Base-by-base conservation (phyloP, 2,113 vertebrate species). In the Burhinus bistriatus region DNA sequence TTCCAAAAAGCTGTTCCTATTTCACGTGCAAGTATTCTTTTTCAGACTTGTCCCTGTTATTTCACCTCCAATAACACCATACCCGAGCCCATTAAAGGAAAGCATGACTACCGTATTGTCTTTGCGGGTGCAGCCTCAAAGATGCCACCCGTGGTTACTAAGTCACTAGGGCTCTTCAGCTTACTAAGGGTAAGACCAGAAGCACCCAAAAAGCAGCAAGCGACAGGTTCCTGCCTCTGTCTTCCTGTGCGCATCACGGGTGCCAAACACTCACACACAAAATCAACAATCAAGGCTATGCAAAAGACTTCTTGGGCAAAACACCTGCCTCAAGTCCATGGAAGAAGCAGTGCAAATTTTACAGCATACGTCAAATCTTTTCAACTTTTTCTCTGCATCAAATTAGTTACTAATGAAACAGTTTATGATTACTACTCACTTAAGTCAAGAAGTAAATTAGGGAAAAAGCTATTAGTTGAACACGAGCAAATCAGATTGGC, bases 351-450 rank as follows among this genome's bases (percentile, higher is more conserved):
- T 9, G 14, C 42, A 88, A 68, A 68, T 82, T 65, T 83, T 38
- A 71, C 38, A 94, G 87, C 52, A 69, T 45, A 72, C 21, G 65
- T 95, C 70, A 96, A 72, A 80, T n/a, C 64, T 87, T 88, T 77
- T 69, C 32, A 34, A 36, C 12, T 91, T 87, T 44, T 82, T 69
- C 29, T 86, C 87, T 52, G 45, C 88, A 96, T 73, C 73, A 90
- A 80, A 97, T 86, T 32, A 89, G 64, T 62, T 66, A 54, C 91
- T 93, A 95, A 92, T 90, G 68, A 90, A 94, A 94, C 12, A 71
- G 80, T 86, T 92, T 80, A 75, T 95, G 83, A 96, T 94, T 95
- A 87, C 93, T 90, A 83, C 77, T 70, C 59, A 94, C 52, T 91
- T 84, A 92, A 85, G 76, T 90, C 82, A 78, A 93, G 92, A 71